These are phyloP conservation scores for Calidris pygmaea DNA, from an alignment of 2,113 vertebrate species.

Conservation along the genomic window DNA sequence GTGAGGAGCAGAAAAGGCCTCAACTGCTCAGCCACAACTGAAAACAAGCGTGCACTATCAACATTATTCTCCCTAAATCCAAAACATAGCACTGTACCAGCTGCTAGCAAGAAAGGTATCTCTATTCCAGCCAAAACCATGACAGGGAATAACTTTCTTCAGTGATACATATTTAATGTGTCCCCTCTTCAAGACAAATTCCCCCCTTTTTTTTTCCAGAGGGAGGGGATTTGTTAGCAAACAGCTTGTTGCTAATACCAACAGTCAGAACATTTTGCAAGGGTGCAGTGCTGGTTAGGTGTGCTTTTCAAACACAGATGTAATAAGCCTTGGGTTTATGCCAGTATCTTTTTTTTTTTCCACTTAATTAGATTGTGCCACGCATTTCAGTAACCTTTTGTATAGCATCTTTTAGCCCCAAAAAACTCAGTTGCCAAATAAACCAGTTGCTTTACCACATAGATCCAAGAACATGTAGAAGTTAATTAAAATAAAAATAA, in stretches of 20 bases:
- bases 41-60: background rate
- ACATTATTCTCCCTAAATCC: background rate
- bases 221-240: constrained; percentile 10
- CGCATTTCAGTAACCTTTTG: background rate
- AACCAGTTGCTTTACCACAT: background rate
- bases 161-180: background rate
- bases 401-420: background rate
- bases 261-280: background rate
- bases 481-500: constrained; percentile 29
- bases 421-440: background rate
- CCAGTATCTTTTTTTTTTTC: background rate
- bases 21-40: background rate
- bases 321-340: background rate
- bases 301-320: background rate
- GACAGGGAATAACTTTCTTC: background rate
- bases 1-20: background rate
- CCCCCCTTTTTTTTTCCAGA: background rate
- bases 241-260: background rate
- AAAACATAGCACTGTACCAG: background rate
- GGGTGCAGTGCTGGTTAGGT: background rate
- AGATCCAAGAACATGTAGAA: background rate
- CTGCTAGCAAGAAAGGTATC: background rate
- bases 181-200: background rate
- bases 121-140: background rate
- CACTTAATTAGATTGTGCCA: background rate